Evolutionary conservation across 2,888 invertebrate genomes (phyloP), one percentile per base, ranked within the genome.

Genomic region (Polymixis flavicincta): DNA sequence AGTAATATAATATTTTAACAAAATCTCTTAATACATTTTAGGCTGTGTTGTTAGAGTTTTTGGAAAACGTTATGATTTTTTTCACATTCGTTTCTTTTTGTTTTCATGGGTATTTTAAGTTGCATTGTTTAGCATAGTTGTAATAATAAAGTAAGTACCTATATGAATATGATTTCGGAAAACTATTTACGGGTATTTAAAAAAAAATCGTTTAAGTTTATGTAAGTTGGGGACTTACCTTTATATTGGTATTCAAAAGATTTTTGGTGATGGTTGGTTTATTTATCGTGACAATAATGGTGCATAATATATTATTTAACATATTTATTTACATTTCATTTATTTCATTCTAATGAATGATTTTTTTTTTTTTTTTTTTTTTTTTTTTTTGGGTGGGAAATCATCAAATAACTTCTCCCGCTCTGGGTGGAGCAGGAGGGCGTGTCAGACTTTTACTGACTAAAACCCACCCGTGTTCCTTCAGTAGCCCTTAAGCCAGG

Each of bases 201-300:
- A n/a, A n/a, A n/a, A n/a, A n/a, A n/a, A n/a, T n/a, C n/a, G n/a
- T n/a, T n/a, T n/a, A n/a, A n/a, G 5, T 32, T 25, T 48, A 6
- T 71, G 22, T 25, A 25, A 50, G 22, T 73, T 19, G 17, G 22
- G 0, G 7, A 13, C 11, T 48, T 48, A 22, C 2, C 2, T 71
- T 28, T 22, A 48, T 7, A n/a, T 19, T 22, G 0, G 19, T 45
- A 1, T 45, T 72, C 4, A 5, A 28, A 0, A 9, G 9, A 22
- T 13, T 75, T 19, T 28, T 77, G 74, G 67, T 77, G 67, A 28
- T 57, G 66, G 48, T 65, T 1, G 37, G 19, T 55, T 76, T 42
- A 14, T n/a, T 42, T n/a, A 13, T 7, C 11, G 6, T 55, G 2
- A 37, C 25, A 48, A 32, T 13, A 19, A 60, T 22, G 17, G 8